phyloP scores from a whole-genome alignment of 2,797 vertebrate species.

The Chelonia mydas region DNA sequence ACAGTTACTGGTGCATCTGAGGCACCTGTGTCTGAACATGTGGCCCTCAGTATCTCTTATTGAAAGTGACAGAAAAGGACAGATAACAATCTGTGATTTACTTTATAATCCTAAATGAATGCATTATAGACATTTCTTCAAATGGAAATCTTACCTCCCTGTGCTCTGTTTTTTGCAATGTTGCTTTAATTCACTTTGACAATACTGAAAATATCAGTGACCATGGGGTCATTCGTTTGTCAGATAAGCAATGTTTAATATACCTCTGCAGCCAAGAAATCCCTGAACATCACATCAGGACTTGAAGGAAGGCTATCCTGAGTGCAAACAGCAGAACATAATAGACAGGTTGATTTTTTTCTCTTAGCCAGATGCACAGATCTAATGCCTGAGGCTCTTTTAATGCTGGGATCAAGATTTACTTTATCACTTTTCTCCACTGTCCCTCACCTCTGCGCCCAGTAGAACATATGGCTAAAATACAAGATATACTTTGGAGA shows the following conservation, averaged over 20 bases:
- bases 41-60: background rate
- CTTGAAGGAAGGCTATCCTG: conserved; percentile 6
- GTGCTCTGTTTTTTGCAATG: background rate
- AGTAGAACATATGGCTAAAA: background rate
- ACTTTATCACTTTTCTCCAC: background rate
- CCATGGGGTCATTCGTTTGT: background rate
- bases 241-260: background rate
- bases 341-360: conserved; percentile 10
- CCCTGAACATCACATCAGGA: background rate
- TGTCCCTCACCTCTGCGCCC: background rate
- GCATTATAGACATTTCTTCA: background rate
- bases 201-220: conserved; percentile 6
- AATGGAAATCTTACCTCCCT: background rate
- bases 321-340: conserved; percentile 6
- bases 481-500: background rate
- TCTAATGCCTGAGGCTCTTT: conserved; percentile 6
- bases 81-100: background rate
- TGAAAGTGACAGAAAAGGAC: background rate
- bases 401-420: background rate
- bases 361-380: background rate
- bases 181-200: conserved; percentile 3
- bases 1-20: background rate
- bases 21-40: background rate
- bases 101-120: background rate
- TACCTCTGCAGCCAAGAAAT: conserved; percentile 1